These are phyloP conservation scores for Ambastaia sidthimunki DNA, from an alignment of 2,797 vertebrate genomes.

Conservation along the genomic window DNA sequence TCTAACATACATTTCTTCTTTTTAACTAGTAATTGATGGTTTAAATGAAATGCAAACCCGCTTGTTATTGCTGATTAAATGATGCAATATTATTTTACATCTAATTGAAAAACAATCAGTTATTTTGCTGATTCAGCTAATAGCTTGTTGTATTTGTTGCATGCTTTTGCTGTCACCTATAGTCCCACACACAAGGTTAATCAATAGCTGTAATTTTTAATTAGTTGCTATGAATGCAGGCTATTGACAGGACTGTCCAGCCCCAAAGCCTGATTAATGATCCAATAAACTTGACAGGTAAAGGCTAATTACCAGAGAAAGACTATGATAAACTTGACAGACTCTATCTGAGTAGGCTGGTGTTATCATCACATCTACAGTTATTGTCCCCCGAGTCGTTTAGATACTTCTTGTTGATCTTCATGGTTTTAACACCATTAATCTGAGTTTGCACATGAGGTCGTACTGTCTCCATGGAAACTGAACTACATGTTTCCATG, in stretches of 20 bases:
- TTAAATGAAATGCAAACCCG: background rate
- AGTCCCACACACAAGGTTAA: background rate
- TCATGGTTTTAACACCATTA: slow-evolving; percentile 4
- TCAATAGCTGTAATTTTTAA: background rate
- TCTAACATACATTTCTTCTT: background rate
- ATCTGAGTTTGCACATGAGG: slow-evolving; percentile 1
- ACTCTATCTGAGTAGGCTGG: background rate
- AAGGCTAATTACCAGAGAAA: background rate
- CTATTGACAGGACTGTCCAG: slow-evolving; percentile 14
- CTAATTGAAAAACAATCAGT: background rate
- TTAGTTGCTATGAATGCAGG: background rate
- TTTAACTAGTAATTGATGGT: background rate
- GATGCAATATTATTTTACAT: background rate
- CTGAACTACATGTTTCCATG: slow-evolving; percentile 10
- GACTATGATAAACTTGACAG: background rate
- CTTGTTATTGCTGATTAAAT: background rate
- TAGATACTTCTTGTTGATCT: slow-evolving; percentile 1
- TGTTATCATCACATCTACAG: background rate
- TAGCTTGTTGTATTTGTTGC: background rate
- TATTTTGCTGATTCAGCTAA: background rate
- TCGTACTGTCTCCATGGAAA: slow-evolving; percentile 30
- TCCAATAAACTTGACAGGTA: background rate
- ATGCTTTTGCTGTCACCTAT: background rate
- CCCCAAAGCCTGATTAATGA: slow-evolving; percentile 12
- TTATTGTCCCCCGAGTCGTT: background rate